phyloP scores from a whole-genome alignment of 2,113 vertebrate species.

The Candoia aspera region DNA sequence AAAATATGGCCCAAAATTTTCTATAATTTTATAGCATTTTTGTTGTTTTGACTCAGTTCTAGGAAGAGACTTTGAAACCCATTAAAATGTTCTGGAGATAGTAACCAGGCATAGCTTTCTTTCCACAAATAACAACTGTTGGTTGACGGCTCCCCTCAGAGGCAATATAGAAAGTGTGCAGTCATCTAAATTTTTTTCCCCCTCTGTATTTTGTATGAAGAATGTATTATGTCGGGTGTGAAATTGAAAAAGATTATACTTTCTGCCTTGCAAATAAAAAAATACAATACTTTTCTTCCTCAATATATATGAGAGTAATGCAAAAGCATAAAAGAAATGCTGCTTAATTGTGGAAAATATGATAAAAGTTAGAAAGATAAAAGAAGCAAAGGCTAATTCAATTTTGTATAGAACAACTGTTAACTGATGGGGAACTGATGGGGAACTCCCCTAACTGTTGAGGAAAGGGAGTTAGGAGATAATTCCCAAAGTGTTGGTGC shows the following conservation, averaged over 20 bases:
- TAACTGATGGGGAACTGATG: neutral
- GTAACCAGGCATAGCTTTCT: neutral
- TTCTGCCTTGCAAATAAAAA: neutral
- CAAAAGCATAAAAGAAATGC: neutral
- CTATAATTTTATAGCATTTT: neutral
- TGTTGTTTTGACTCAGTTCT: neutral
- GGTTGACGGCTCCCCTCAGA: conserved; percentile 35
- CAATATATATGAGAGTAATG: neutral
- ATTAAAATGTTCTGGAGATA: neutral
- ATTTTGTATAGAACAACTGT: neutral
- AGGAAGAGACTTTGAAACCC: neutral
- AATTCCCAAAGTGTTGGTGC: neutral
- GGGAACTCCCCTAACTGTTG: too few relatives aligned
- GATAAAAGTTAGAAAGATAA: neutral
- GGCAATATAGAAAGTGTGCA: conserved; percentile 20
- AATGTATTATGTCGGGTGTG: neutral
- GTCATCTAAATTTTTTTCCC: neutral
- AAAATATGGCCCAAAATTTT: neutral
- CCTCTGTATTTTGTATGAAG: neutral
- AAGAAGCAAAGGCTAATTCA: neutral
- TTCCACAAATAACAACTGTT: conserved; percentile 35
- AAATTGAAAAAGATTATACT: neutral
- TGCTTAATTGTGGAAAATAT: neutral
- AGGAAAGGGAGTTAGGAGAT: neutral
- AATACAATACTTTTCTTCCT: neutral